Percentiles rank a stretch among this genome's conserved stretches.
Evolutionary conservation across 2,888 invertebrate genomes (phyloP).

Genomic region (Catonia carolina): DNA sequence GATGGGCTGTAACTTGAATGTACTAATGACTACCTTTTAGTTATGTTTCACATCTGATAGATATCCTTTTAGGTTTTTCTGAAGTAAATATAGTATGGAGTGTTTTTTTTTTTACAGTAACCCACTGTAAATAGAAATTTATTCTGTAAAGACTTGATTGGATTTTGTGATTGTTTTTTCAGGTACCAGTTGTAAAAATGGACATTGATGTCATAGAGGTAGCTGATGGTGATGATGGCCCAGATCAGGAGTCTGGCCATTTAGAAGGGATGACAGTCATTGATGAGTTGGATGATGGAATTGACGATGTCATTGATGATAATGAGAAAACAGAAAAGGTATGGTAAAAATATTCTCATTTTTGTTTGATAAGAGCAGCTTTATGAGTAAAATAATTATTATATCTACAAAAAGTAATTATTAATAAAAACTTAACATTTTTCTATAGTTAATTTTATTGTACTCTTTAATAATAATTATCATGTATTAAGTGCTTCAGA

Average conservation of each 20-base stretch:
- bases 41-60: too few species aligned
- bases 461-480: background rate
- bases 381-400: background rate
- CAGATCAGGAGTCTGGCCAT: constrained; percentile 8
- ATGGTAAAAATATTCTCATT: background rate
- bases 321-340: constrained; percentile 14
- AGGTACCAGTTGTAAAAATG: constrained; percentile 18
- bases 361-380: background rate
- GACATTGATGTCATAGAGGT: constrained; percentile 8
- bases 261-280: constrained; percentile 37
- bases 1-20: too few species aligned
- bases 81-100: too few species aligned
- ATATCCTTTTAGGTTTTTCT: too few species aligned
- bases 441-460: background rate
- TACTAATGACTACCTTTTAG: too few species aligned
- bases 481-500: too few species aligned
- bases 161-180: too few species aligned
- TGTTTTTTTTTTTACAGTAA: too few species aligned
- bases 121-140: too few species aligned
- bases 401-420: background rate
- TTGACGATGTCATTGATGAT: constrained; percentile 9
- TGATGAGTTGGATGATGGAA: constrained; percentile 32
- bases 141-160: too few species aligned
- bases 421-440: background rate
- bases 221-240: constrained; percentile 3